A percentile compares a stretch with the other conserved stretches of the same genome.
phyloP scores from a whole-genome alignment of 2,113 vertebrate genomes.

The Perognathus longimembris region DNA sequence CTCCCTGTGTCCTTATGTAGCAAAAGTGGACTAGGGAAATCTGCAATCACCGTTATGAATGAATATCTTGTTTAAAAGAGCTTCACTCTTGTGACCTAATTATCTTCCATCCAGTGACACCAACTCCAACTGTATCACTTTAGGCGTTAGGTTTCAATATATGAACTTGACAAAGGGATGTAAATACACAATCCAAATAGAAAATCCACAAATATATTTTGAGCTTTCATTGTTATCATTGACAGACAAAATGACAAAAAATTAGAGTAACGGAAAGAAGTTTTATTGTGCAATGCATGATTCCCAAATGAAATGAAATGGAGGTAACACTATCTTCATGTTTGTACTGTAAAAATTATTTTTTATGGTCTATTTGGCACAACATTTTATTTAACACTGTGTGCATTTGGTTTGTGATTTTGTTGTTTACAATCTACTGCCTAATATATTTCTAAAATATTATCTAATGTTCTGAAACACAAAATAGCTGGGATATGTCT shows the following conservation, averaged over 20 bases:
- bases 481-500: not conserved
- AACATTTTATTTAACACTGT: not conserved
- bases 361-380: not conserved
- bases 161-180: not conserved
- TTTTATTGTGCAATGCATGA: not conserved
- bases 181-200: no score
- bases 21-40: no score
- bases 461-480: not conserved
- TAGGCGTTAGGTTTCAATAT: not conserved
- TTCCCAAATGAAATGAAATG: not conserved
- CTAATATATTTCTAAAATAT: not conserved
- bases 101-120: not conserved
- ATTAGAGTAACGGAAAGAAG: rapidly evolving
- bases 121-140: not conserved
- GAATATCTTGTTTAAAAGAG: not conserved
- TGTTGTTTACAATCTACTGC: not conserved
- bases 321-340: not conserved
- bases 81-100: not conserved
- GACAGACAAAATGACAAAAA: not conserved
- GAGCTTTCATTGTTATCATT: not conserved
- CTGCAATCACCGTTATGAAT: not conserved
- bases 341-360: not conserved
- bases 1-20: no score
- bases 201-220: not conserved
- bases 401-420: not conserved